These are phyloP conservation scores for Bombus waltoni DNA, from an alignment of 1,140 invertebrate genomes.

Conservation along the genomic window DNA sequence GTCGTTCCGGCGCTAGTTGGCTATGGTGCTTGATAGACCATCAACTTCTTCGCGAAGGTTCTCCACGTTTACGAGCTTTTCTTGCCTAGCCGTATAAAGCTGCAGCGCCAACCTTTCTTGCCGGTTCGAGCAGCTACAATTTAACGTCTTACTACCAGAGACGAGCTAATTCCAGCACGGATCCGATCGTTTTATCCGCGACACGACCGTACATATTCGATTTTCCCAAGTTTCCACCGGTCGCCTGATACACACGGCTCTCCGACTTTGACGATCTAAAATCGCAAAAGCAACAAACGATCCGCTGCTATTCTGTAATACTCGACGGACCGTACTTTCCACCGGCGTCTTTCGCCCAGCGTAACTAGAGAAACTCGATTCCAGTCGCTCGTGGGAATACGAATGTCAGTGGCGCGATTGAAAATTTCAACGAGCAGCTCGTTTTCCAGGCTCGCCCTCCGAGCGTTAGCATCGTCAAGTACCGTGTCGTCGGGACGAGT, in stretches of 20 bases:
- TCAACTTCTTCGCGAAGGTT: background rate
- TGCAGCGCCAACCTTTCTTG: background rate
- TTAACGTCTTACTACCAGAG: background rate
- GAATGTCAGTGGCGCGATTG: background rate
- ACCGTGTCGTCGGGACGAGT: background rate
- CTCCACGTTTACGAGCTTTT: conserved; percentile 2
- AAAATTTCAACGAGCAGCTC: background rate
- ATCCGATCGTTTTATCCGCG: background rate
- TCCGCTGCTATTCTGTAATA: background rate
- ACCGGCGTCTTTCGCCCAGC: background rate
- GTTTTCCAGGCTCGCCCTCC: background rate
- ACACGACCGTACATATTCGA: background rate
- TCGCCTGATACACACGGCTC: no score
- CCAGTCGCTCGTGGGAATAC: background rate
- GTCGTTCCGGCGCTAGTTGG: background rate
- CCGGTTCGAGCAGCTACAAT: background rate
- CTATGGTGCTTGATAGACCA: background rate
- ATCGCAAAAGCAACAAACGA: background rate
- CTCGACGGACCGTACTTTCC: background rate
- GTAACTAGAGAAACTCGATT: background rate
- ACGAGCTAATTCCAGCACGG: background rate
- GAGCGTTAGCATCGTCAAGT: background rate
- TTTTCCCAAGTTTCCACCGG: no score
- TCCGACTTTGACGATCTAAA: background rate
- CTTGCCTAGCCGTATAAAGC: background rate